These are phyloP conservation scores for Thunnus maccoyii DNA, from an alignment of 2,113 vertebrate species.

Conservation along the genomic window DNA sequence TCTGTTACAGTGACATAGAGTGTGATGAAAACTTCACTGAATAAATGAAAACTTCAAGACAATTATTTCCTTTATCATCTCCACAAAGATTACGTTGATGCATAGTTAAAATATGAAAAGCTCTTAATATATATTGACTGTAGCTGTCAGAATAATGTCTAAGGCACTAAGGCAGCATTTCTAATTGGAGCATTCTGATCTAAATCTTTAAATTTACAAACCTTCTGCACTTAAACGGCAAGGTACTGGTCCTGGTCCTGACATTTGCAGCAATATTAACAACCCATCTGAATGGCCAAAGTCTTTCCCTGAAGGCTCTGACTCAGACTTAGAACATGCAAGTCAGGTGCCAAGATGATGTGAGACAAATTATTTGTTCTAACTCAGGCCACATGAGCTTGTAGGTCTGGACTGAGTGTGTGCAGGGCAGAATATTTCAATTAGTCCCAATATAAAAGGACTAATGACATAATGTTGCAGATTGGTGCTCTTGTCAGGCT, in stretches of 20 bases:
- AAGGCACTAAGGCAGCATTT: background rate
- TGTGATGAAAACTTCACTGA: background rate
- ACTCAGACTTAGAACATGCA: slow-evolving; percentile 48
- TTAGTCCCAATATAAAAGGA: background rate
- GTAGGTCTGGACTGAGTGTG: slow-evolving; percentile 10
- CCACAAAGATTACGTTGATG: background rate
- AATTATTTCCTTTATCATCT: slow-evolving; percentile 1
- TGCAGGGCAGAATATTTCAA: background rate
- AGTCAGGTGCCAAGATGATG: slow-evolving; percentile 32
- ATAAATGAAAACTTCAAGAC: slow-evolving; percentile 18
- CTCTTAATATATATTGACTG: background rate
- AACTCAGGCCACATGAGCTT: slow-evolving; percentile 2
- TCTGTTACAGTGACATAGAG: background rate
- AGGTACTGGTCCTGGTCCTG: background rate
- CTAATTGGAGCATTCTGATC: background rate
- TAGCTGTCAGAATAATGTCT: slow-evolving; percentile 9
- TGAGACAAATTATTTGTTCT: slow-evolving; percentile 33
- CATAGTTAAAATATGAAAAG: background rate
- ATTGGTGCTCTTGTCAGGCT: background rate
- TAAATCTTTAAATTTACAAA: slow-evolving; percentile 1
- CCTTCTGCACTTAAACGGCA: background rate
- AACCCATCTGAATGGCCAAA: slow-evolving; percentile 13
- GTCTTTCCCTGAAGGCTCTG: slow-evolving; percentile 41
- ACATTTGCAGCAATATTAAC: background rate
- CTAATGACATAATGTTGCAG: background rate